Evolutionary conservation across 2,113 vertebrate genomes (phyloP), one percentile per base, ranked within the genome.

Genomic region (Ancistrus triradiatus): DNA sequence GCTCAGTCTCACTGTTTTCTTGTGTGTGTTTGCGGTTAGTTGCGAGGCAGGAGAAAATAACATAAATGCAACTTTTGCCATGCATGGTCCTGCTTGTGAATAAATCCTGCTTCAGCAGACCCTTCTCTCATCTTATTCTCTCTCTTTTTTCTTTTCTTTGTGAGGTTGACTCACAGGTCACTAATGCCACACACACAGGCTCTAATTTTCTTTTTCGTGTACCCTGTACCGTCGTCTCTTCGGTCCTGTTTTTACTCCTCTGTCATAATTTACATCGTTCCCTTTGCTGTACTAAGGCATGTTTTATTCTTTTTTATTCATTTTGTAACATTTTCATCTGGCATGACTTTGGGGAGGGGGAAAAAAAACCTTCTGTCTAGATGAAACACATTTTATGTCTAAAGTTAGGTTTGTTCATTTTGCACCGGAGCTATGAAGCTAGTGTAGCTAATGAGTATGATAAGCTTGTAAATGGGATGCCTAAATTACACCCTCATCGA

Each of bases 41-140:
- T 47, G 25, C 21, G 62, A 38, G 63, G 35, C 40, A 56, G 19
- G 9, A 50, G 14, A 11, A 11, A 14, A n/a, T n/a, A n/a, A 53
- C 38, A 40, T 48, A 21, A 33, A 53, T 19, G 11, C 13, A 66
- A 33, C 11, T 49, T 38, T 57, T 7, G 15, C 40, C 18, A 1
- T 35, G 22, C 31, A 21, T 18, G 24, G 15, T 42, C 6, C 17
- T 57, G 50, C 24, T 57, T 14, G 28, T 63, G 35, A 49, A 49
- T 57, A 63, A 46, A 63, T 69, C 35, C 33, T 47, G 27, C 35
- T 48, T 7, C 11, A 6, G 19, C 18, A 40, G 17, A 58, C 56
- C 9, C 49, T 49, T 43, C 59, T 70, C 71, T 69, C 75, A 76
- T 77, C 78, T 73, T 70, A 22, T 48, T 33, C n/a, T 22, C 17